Conservation (phyloP, 2,888 invertebrate genomes). For the Mythimna loreyi region DNA sequence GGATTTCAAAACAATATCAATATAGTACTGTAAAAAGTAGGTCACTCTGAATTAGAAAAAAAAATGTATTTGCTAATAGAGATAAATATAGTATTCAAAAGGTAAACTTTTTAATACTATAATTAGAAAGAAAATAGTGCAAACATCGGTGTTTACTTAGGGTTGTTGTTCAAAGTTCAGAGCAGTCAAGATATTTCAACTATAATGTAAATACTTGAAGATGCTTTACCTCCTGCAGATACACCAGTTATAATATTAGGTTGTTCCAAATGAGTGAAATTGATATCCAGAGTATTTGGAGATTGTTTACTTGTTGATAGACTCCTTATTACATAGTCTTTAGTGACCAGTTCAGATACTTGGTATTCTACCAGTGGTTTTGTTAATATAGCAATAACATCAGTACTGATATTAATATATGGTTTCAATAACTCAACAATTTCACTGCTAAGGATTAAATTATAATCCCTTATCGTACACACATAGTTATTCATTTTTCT, state of each 20-base stretch:
- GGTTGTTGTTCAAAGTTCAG: too few species aligned
- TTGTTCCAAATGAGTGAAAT: constrained; percentile 82
- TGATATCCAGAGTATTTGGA: constrained; percentile 57
- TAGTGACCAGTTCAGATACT: constrained; percentile 63
- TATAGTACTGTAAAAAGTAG: neutral
- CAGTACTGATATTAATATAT: constrained; percentile 72
- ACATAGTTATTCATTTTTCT: constrained; percentile 73
- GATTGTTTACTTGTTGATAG: constrained; percentile 70
- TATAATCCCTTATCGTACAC: constrained; percentile 81
- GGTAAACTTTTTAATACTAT: too few species aligned
- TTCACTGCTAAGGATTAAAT: constrained; percentile 81
- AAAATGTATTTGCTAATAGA: too few species aligned
- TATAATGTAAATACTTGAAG: neutral
- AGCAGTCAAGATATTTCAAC: too few species aligned
- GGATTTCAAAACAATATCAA: neutral
- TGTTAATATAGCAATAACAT: constrained; percentile 80
- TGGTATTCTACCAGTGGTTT: constrained; percentile 85
- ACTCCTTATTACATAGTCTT: constrained; percentile 77
- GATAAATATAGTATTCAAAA: too few species aligned
- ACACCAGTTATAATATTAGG: constrained; percentile 88
- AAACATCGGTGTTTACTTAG: too few species aligned
- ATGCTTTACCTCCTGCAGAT: constrained; percentile 84
- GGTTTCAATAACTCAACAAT: constrained; percentile 79
- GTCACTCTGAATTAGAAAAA: too few species aligned
- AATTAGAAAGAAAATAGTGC: too few species aligned